Base-by-base conservation (phyloP, 2,113 vertebrate genomes). In the Trachemys scripta region DNA sequence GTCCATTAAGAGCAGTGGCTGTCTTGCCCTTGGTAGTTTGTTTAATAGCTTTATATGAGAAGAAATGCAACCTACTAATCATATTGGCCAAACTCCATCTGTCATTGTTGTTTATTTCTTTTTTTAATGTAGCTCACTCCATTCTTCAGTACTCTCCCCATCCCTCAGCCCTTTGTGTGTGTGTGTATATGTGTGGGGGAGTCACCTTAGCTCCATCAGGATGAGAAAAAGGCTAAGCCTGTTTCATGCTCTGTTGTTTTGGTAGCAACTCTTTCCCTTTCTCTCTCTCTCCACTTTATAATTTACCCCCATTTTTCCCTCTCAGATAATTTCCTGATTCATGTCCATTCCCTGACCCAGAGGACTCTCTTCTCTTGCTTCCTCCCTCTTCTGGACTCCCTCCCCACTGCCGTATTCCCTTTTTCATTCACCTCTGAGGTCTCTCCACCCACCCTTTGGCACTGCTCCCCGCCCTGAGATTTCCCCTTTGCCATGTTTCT, bases 11-110 rank as follows among this genome's bases (percentile, higher is more conserved):
- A 82, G 76, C 3, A 76, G 85, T 92, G 82, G 22, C 10, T 54
- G 0, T 49, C 13, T 69, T n/a, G 2, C n/a, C 81, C 42, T 84
- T 49, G 72, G n/a, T 45, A 16, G 5, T 49, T 2, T 0, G 13
- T 42, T 75, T 42, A 42, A 42, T 42, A 75, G 10, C 19, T 22
- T 75, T 38, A 75, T 38, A 75, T 75, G 38, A 42, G 20, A 22
- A 42, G 10, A 14, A 22, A 11, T 42, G 45, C 45, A 19, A 82
- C 4, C 0, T 2, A 45, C 24, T 31, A 4, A 81, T 24, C 14
- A 4, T 6, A 49, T 22, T 6, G 78, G 42, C 24, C 80, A 88
- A 8, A 14, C 6, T 69, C 83, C n/a, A 31, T 31, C 10, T 79
- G 45, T 27, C 45, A 19, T 38, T 20, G 1, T 47, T 87, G 59